Evolutionary conservation across 2,888 invertebrate genomes (phyloP), one percentile per base, ranked within the genome.

Genomic region (Lasioglossum lativentre): DNA sequence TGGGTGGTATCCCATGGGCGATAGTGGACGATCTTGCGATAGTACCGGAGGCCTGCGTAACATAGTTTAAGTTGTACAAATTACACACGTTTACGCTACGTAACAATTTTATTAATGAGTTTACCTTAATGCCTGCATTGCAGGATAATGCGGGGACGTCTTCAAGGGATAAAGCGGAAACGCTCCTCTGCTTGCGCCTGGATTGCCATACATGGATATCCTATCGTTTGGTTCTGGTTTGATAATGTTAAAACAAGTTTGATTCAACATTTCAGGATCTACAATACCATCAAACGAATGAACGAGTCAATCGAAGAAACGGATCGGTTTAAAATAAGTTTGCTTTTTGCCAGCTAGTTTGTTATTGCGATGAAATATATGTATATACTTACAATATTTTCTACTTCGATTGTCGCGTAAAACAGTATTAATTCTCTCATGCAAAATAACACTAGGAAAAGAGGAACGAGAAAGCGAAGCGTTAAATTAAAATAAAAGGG

Each of bases 171-270:
- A 93, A 59, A 92, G 63, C 2, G 90, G 87, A 6, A 91, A 91
- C 23, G 90, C 84, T 52, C 89, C 86, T 73, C 86, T 89, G 34
- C 84, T 56, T n/a, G 81, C 82, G 1, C 88, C 73, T 5, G 85
- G 68, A 75, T 86, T 86, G 23, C 91, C 92, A 27, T 88, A 92
- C 2, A 90, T 83, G 4, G 92, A 80, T 82, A 90, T 79, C 71
- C 88, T 90, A 6, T 92, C 94, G 30, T 85, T 75, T 42, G 94
- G 93, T 73, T 94, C 94, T 27, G 93, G 86, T 84, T 94, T 94
- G 38, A 94, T 84, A 45, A 93, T 87, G 72, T 93, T 93, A 82
- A 92, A 92, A 82, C 90, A 59, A 91, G 91, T 78, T 85, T 89
- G 91, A 80, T 91, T 91, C 70, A 90, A 82, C 45, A 90, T 72